Evolutionary conservation across 1,140 invertebrate genomes (phyloP).

Genomic region (Penaeus japonicus): DNA sequence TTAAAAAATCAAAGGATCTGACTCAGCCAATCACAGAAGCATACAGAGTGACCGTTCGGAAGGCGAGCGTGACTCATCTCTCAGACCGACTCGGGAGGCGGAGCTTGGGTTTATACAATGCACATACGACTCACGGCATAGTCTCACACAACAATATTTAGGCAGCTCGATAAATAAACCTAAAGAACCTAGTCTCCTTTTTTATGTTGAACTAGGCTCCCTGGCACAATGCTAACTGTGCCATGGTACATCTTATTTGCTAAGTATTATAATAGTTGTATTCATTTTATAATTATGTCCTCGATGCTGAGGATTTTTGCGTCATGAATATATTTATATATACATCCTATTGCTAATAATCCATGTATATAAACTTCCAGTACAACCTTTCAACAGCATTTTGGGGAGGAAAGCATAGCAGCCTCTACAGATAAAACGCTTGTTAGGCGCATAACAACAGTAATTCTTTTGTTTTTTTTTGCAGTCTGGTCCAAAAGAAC

Average conservation of each 20-base stretch:
- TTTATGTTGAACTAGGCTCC: background rate
- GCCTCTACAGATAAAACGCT: background rate
- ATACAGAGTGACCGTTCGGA: background rate
- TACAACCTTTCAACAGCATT: background rate
- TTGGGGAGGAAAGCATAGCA: background rate
- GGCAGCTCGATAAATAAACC: slow-evolving; percentile 48
- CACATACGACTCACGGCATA: slow-evolving; percentile 50
- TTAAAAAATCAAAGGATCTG: too few species aligned
- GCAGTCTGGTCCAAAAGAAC: background rate
- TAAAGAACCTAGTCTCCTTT: background rate
- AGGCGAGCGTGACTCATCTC: background rate
- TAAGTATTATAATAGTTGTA: slow-evolving; percentile 47
- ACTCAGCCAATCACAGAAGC: background rate
- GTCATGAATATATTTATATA: slow-evolving; percentile 43
- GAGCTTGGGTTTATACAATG: slow-evolving; percentile 46
- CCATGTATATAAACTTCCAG: slow-evolving; percentile 45
- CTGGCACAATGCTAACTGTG: slow-evolving; percentile 29
- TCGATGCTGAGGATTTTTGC: slow-evolving; percentile 21
- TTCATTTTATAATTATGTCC: slow-evolving; percentile 50
- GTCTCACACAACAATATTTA: slow-evolving; percentile 52
- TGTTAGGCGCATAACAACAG: too few species aligned
- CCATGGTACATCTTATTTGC: slow-evolving; percentile 43
- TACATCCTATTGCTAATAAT: slow-evolving; percentile 51
- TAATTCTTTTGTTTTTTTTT: too few species aligned
- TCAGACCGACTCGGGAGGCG: background rate